Base-by-base conservation (phyloP, 2,797 vertebrate species). In the Muraenolepis orangiensis region DNA sequence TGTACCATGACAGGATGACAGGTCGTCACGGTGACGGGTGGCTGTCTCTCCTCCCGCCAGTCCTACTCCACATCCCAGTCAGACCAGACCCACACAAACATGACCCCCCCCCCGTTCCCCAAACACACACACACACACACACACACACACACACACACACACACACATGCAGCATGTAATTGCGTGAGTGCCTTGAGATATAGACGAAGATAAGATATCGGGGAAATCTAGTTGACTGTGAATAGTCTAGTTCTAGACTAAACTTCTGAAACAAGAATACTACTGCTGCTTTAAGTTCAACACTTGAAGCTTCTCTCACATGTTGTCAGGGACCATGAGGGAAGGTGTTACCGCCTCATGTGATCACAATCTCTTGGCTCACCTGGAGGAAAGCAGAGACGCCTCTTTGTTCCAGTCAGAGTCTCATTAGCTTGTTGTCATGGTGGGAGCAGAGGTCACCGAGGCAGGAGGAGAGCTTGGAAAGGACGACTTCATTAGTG, bases 1-100 rank as follows among this genome's bases (percentile, higher is more conserved):
- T 30, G 64, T 29, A 31, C 66, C 66, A 31, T 96, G 95, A 96
- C 95, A 95, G 92, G 87, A 93, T 95, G 95, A 96, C 95, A 96
- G 92, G 91, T 91, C 93, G 76, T 96, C 93, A 91, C 87, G 70
- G 74, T 81, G 92, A 92, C 67, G 86, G 79, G 72, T 76, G 79
- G 87, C 74, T 78, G 78, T 87, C 85, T 89, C 78, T 74, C 31
- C 80, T 78, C 75, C 83, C 83, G n/a, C 74, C 8, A 12, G 73
- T 38, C 0, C 75, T 73, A 82, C 8, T 46, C 30, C 80, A 78
- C 73, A 77, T 71, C 71, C 30, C 81, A 76, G 78, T 66, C 34
- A 23, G 31, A 36, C 64, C 66, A 67, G 20, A n/a, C 72, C 28
- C 36, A 8, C 36, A 29, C 18, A n/a, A 1, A 18, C 29, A 36